A percentile compares a stretch with the other conserved stretches of the same genome.
These are phyloP conservation scores for Albula glossodonta DNA, from an alignment of 2,113 vertebrate genomes.

Conservation along the genomic window DNA sequence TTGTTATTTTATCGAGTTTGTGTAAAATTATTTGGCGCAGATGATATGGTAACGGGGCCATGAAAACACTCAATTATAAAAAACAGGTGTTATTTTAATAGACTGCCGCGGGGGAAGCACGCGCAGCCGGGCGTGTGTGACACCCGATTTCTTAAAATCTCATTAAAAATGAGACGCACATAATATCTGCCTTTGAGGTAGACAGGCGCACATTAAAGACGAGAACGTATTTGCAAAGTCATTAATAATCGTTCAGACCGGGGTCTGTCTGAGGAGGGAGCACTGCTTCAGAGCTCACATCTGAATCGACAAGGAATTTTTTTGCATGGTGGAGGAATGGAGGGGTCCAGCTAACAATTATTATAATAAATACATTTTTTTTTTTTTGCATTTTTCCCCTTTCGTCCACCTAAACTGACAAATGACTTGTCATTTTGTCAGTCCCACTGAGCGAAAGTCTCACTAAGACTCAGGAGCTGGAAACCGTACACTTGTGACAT, in stretches of 20 bases:
- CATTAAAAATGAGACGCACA: slow-evolving; percentile 20
- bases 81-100: slow-evolving; percentile 41
- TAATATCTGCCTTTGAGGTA: background rate
- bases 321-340: too few relatives aligned
- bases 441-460: too few relatives aligned
- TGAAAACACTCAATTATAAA: slow-evolving; percentile 37
- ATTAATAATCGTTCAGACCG: background rate
- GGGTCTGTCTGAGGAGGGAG: background rate
- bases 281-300: background rate
- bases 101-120: slow-evolving; percentile 25
- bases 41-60: slow-evolving; percentile 17
- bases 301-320: too few relatives aligned
- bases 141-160: slow-evolving; percentile 18
- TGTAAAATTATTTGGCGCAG: slow-evolving; percentile 23
- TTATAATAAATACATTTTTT: too few relatives aligned
- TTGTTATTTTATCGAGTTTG: slow-evolving; percentile 9
- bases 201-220: background rate
- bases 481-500: too few relatives aligned
- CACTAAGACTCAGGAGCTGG: too few relatives aligned
- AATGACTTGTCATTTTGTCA: too few relatives aligned
- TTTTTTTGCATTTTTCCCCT: too few relatives aligned
- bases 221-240: background rate
- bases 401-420: too few relatives aligned
- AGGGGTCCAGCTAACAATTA: too few relatives aligned
- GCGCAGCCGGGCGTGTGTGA: slow-evolving; percentile 15